A percentile compares a stretch with the other conserved stretches of the same genome.
Conservation (phyloP, 2,888 invertebrate genomes). For the Smittia aterrima region DNA sequence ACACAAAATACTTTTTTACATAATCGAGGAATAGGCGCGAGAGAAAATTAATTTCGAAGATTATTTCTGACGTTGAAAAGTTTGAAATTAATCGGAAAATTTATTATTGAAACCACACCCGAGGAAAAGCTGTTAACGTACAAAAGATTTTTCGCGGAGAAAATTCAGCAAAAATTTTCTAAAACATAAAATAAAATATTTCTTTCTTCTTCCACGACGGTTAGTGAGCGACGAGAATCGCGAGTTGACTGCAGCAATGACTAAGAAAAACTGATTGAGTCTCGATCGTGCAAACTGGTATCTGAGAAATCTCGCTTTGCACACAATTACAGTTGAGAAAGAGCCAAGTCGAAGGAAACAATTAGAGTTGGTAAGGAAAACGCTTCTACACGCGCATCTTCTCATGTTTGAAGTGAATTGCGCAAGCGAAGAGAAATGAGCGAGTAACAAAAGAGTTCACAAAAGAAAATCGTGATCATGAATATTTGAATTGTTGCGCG, state of each 20-base stretch:
- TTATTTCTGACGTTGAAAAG: background rate
- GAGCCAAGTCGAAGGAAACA: background rate
- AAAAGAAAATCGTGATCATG: constrained; percentile 17
- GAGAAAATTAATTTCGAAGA: background rate
- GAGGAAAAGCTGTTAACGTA: background rate
- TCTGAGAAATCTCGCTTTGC: background rate
- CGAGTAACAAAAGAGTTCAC: background rate
- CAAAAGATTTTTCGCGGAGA: constrained; percentile 9
- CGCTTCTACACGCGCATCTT: constrained; percentile 7
- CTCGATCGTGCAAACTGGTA: constrained; percentile 16
- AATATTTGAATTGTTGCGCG: constrained; percentile 15
- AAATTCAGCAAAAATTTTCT: background rate
- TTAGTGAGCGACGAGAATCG: background rate
- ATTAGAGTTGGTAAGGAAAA: background rate
- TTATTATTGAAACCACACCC: background rate
- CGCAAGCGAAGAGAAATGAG: background rate
- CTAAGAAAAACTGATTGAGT: constrained; percentile 36
- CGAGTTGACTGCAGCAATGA: constrained; percentile 40
- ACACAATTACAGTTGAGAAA: background rate
- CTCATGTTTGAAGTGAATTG: constrained; percentile 13
- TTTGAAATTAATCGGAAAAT: background rate
- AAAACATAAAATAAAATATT: constrained; percentile 27
- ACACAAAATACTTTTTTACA: constrained; percentile 7
- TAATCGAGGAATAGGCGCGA: background rate
- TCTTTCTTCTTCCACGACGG: constrained; percentile 26